Conservation (phyloP, 2,888 invertebrate genomes). For the Oithona nana region DNA sequence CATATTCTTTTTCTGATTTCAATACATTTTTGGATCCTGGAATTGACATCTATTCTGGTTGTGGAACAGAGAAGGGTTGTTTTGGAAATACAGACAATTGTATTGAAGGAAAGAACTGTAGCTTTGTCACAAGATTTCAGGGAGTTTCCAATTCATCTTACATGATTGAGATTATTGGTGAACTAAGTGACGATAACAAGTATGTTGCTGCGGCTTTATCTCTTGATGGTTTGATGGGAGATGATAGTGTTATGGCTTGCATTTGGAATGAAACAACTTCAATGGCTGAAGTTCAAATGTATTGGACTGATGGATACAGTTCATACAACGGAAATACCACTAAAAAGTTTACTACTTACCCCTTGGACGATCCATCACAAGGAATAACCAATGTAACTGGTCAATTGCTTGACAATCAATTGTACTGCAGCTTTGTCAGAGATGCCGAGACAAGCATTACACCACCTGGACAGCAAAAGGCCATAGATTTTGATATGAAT, state of each 20-base stretch:
- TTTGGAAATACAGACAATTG: neutral
- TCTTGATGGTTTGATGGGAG: neutral
- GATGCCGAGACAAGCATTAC: neutral
- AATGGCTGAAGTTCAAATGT: neutral
- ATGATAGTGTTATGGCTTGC: slow-evolving; percentile 1
- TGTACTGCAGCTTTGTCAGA: neutral
- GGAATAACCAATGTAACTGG: neutral
- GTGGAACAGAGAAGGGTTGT: neutral
- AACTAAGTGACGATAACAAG: neutral
- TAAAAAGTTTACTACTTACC: too few relatives aligned
- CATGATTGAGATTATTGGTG: neutral
- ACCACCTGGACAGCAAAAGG: neutral
- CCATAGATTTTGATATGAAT: neutral
- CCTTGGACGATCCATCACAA: neutral
- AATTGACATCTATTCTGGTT: neutral
- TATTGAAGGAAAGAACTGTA: neutral
- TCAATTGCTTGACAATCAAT: neutral
- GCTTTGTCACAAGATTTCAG: neutral
- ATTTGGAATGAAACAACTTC: neutral
- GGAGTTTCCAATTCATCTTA: neutral
- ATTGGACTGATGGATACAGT: too few relatives aligned
- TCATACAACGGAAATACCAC: neutral
- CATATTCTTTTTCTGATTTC: neutral
- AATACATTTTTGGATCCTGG: neutral
- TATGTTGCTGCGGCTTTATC: neutral